Evolutionary conservation across 2,113 vertebrate genomes (phyloP), one percentile per base, ranked within the genome.

Genomic region (Nyctereutes procyonoides): DNA sequence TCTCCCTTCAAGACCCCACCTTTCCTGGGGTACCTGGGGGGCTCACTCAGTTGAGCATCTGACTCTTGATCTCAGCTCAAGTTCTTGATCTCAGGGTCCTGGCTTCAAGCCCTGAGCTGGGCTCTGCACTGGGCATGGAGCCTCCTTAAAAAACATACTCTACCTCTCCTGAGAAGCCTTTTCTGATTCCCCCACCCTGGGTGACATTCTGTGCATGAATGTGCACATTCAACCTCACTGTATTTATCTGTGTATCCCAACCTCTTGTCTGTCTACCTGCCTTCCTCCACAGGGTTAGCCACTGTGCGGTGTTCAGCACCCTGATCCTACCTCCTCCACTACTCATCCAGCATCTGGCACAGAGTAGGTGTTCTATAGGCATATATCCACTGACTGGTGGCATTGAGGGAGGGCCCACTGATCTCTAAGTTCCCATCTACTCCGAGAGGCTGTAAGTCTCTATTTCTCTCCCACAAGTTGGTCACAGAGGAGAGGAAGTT

Each of bases 401-500:
- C 1, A 4, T 4, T 38, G 51, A 17, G 38, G 20, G 15, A 69
- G 9, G 24, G 26, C 26, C 63, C 2, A 0, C 74, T 7, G 35
- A 67, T 1, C 1, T 38, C 77, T 55, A 43, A 67, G 32, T 48
- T 67, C 56, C 22, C 43, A 16, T 55, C 20, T 32, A 13, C 48
- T 58, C 62, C 0, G 3, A 86, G 56, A 51, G 77, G 43, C 82
- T 69, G 10, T 56, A 58, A 95, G 32, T 67, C 32, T 79, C 32
- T 79, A 12, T 67, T 93, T 93, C 74, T 95, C 58, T 90, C 58
- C 20, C 15, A 43, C 10, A 1, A 1, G 19, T 82, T 60, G 88
- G 63, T 88, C 88, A 43, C 2, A 82, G 90, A 96, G 79, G 76
- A 67, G 65, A 93, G 92, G 81, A 95, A 95, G 48, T 91, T 96